A percentile compares a stretch with the other conserved stretches of the same genome.
phyloP scores from a whole-genome alignment of 2,113 vertebrate genomes.

The Prunella fulvescens region DNA sequence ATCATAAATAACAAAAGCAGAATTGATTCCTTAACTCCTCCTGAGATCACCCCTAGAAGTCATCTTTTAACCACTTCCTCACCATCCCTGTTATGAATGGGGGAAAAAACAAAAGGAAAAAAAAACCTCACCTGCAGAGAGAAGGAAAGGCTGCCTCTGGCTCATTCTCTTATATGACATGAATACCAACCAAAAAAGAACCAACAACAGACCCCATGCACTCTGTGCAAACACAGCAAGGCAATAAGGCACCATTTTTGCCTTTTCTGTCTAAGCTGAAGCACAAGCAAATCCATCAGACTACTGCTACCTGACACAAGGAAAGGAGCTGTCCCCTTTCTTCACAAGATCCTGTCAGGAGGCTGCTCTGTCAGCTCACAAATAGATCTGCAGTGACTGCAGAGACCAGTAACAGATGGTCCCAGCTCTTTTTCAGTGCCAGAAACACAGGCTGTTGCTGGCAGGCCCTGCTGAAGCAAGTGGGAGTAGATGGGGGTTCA shows the following conservation, averaged over 20 bases:
- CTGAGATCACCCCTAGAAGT: neutral
- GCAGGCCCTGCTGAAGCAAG: neutral
- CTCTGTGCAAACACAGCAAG: neutral
- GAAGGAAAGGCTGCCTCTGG: neutral
- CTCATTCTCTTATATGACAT: neutral
- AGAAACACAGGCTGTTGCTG: neutral
- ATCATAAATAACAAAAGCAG: neutral
- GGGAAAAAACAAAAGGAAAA: neutral
- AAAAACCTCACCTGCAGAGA: neutral
- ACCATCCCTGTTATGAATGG: neutral
- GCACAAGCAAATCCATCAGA: neutral
- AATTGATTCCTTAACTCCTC: neutral
- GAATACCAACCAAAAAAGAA: neutral
- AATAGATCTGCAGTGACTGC: neutral
- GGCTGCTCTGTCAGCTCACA: neutral
- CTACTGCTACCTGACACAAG: neutral
- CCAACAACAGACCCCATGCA: neutral
- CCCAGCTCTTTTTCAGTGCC: neutral
- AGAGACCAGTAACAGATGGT: slow-evolving; percentile 36
- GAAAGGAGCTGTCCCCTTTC: neutral
- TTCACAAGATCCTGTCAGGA: neutral
- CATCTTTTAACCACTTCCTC: neutral
- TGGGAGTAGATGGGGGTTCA: neutral
- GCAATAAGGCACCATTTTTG: neutral
- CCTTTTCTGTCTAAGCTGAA: neutral